phyloP scores from a whole-genome alignment of 2,113 vertebrate species.

The Catharus bicknelli region DNA sequence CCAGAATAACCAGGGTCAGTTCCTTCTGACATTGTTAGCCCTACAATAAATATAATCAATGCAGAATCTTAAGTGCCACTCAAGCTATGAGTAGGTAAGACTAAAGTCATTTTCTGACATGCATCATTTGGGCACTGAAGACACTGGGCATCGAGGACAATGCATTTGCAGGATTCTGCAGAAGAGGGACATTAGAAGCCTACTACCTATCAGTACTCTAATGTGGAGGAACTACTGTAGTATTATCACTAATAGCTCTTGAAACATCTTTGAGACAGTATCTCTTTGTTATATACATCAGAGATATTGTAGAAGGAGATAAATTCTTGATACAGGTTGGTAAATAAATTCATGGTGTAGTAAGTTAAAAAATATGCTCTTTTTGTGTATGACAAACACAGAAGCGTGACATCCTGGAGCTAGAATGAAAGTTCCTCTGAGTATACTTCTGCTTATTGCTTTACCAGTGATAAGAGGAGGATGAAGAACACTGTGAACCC shows the following conservation, averaged over 20 bases:
- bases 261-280: background rate
- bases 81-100: background rate
- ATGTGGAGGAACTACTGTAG: background rate
- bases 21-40: background rate
- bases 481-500: too few relatives aligned
- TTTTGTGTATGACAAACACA: background rate
- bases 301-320: background rate
- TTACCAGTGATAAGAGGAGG: too few relatives aligned
- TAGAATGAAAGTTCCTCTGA: too few relatives aligned
- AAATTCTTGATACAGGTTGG: background rate
- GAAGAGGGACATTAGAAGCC: background rate
- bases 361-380: background rate
- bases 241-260: background rate
- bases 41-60: background rate
- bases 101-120: background rate
- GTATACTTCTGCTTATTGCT: too few relatives aligned
- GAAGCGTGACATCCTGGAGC: background rate
- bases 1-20: background rate
- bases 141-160: background rate
- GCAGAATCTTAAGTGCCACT: background rate
- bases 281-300: background rate
- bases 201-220: background rate
- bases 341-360: background rate
- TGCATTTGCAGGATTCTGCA: background rate
- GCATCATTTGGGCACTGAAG: background rate